A percentile compares a stretch with the other conserved stretches of the same genome.
phyloP scores from a whole-genome alignment of 2,113 vertebrate genomes.

The Protobothrops flavoviridis region DNA sequence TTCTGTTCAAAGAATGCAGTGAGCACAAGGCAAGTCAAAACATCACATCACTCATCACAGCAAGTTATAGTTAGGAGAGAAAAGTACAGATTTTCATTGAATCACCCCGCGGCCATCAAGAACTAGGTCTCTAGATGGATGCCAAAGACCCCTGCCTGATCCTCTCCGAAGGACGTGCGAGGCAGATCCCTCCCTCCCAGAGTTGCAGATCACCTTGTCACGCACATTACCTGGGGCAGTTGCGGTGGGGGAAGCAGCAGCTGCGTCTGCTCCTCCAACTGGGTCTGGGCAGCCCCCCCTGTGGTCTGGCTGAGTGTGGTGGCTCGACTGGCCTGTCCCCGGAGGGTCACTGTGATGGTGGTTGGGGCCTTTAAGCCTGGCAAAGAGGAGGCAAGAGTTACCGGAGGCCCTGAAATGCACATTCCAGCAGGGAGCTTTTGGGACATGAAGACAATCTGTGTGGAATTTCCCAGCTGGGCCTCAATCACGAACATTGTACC shows the following conservation, averaged over 20 bases:
- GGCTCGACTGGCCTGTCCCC: slow-evolving; percentile 80
- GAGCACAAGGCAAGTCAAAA: neutral
- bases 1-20: neutral
- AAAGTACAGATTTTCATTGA: neutral
- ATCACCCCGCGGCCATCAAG: neutral
- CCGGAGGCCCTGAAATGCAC: rapidly evolving
- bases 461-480: neutral
- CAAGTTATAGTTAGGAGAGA: no score
- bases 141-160: no score
- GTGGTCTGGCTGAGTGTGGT: slow-evolving; percentile 75
- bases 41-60: neutral
- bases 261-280: slow-evolving; percentile 62
- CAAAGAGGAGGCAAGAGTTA: rapidly evolving
- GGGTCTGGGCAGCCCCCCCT: slow-evolving; percentile 46
- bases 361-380: slow-evolving; percentile 89
- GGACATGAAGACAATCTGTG: neutral
- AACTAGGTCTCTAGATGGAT: no score
- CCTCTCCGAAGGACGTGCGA: rapidly evolving
- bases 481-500: neutral
- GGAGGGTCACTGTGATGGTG: slow-evolving; percentile 89
- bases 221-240: slow-evolving; percentile 65
- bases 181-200: neutral
- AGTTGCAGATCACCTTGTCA: neutral
- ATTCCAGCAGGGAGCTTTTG: rapidly evolving
- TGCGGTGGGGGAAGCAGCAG: slow-evolving; percentile 19